Evolutionary conservation across 2,888 invertebrate genomes (phyloP), one percentile per base, ranked within the genome.

Genomic region (Ormyrus labotus): DNA sequence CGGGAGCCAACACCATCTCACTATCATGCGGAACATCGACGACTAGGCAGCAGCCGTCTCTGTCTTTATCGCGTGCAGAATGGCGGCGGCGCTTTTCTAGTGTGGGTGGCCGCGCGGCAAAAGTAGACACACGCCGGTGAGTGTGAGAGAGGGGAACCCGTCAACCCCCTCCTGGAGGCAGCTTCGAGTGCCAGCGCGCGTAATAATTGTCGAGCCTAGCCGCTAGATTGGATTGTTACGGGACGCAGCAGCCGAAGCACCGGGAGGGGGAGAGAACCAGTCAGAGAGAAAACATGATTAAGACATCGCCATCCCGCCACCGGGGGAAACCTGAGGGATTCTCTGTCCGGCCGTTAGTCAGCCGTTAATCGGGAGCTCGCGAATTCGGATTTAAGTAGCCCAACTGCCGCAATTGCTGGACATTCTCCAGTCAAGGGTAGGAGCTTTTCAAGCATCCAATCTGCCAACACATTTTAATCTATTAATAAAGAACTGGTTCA

Each of bases 1-100:
- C 87, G 84, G 84, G 0, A 4, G 87, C 89, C 88, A 88, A 87
- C 89, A 89, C 89, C 85, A 86, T 87, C 87, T 85, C 88, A 86
- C 87, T 85, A 86, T 87, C 85, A 84, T 85, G 85, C 65, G 55
- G 63, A 74, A 48, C 79, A 63, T 67, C 64, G 69, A 34, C 65
- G 65, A 69, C 55, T 51, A 34, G 34, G 34, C 34, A 34, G 13
- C 72, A 67, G 63, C 68, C 67, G 61, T 69, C 64, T 65, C 74
- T 47, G 79, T 81, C 83, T 81, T 68, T 53, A 53, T 68, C 34
- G 13, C 19, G 60, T 8, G 34, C 60, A 60, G 60, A 6, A 50
- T 47, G 7, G 64, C 48, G 34, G 11, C 11, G 34, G 50, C 51
- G 51, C 19, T 7, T 61, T 10, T 7, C 11, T 34, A 6, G 55